Evolutionary conservation across 2,888 invertebrate species (phyloP), one percentile per base, ranked within the genome.

Genomic region (Sisyra terminalis): DNA sequence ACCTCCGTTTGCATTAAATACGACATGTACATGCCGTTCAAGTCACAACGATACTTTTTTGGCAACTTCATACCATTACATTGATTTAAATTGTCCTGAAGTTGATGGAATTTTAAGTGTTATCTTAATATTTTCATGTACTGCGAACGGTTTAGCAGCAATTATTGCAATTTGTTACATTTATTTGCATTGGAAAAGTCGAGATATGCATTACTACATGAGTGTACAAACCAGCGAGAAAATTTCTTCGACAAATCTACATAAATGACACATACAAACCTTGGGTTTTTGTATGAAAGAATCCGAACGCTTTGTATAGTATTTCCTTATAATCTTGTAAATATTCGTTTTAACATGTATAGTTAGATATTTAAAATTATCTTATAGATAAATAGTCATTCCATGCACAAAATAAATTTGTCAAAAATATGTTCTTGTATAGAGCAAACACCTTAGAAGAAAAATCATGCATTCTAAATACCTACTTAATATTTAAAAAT

Each of bases 81-180:
- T 57, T 3, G 65, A 65, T 49, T 56, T 68, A 36, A 61, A 56
- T 46, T 68, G 67, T 50, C 51, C 55, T 1, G 66, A 67, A 54
- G 57, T 63, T n/a, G 50, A 58, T 41, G 57, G 59, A 46, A 55
- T 64, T 24, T 53, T 67, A 39, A 56, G 55, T 31, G 52, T 59
- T 29, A 51, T 64, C 18, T 50, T 66, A 36, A 58, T 64, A 41
- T 57, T 58, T 29, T 60, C 63, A 0, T 56, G 61, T 45, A 54
- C 55, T 6, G 50, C 56, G n/a, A 66, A 65, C 51, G 50, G 55
- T 16, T 48, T 63, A 15, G 62, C 58, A 3, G 57, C 60, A 6
- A 44, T 64, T 15, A 51, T 64, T 9, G 57, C 62, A 36, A 46
- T 58, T 7, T 58, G 63, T 57, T 66, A 66, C 50, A 57, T 67